Conservation (phyloP, 2,113 vertebrate genomes). For the Solea solea region DNA sequence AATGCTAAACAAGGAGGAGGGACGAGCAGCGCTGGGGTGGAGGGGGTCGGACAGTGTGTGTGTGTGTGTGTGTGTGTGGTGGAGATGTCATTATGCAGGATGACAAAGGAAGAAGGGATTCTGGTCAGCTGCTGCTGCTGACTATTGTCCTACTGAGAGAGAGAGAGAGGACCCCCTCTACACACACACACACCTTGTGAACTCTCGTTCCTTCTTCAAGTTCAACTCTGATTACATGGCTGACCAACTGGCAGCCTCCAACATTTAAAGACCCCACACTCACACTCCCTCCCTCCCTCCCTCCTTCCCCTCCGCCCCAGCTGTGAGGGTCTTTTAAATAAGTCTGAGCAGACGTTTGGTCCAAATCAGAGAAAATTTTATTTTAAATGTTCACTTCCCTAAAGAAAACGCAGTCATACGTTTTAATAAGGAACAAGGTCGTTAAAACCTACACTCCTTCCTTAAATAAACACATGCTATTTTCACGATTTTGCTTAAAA, state of each 20-base stretch:
- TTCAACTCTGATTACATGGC: constrained; percentile 64
- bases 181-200: constrained; percentile 7
- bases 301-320: constrained; percentile 43
- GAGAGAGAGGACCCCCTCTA: constrained; percentile 19
- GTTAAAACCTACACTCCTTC: too few species aligned
- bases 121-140: constrained; percentile 68
- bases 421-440: too few species aligned
- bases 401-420: neutral
- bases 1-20: constrained; percentile 26
- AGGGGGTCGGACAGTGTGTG: constrained; percentile 3
- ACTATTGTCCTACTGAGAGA: constrained; percentile 47
- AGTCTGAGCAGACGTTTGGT: constrained; percentile 54
- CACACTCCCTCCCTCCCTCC: constrained; percentile 3
- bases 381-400: too few species aligned
- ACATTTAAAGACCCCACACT: constrained; percentile 45
- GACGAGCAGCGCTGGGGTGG: constrained; percentile 3
- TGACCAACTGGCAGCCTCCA: constrained; percentile 52
- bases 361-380: neutral
- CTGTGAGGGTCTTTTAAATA: constrained; percentile 48
- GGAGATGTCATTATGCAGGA: constrained; percentile 63
- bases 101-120: constrained; percentile 68
- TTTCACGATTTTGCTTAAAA: too few species aligned
- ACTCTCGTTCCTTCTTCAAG: constrained; percentile 64
- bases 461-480: too few species aligned
- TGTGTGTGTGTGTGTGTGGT: constrained; percentile 40